Evolutionary conservation across 2,797 vertebrate genomes (phyloP).

Genomic region (Ceryle rudis): DNA sequence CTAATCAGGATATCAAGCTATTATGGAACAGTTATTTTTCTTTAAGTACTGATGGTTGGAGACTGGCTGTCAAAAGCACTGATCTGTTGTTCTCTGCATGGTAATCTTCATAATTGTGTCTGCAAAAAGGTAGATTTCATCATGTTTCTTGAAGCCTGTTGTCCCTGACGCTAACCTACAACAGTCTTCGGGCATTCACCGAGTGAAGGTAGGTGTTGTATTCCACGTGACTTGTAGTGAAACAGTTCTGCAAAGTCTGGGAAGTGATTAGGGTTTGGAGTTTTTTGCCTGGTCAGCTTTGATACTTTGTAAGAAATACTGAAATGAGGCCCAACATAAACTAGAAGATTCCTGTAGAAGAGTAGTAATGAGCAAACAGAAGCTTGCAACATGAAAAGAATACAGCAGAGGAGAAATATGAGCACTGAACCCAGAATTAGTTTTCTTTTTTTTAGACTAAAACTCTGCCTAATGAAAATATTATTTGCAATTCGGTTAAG

Average conservation of each 20-base stretch:
- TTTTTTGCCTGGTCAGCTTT: neutral
- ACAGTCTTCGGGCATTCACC: neutral
- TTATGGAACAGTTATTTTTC: neutral
- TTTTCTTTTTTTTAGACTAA: neutral
- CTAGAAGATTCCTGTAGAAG: neutral
- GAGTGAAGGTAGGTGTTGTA: neutral
- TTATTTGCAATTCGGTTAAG: neutral
- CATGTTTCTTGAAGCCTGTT: neutral
- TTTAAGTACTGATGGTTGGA: neutral
- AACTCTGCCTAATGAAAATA: neutral
- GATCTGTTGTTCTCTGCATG: neutral
- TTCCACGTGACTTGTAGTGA: neutral
- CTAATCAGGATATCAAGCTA: no score
- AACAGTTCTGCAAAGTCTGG: neutral
- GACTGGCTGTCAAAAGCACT: neutral
- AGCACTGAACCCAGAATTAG: neutral
- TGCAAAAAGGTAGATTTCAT: neutral
- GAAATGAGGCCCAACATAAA: neutral
- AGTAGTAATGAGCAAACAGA: neutral
- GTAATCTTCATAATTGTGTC: neutral
- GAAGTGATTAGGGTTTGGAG: rapidly evolving
- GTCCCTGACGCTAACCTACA: rapidly evolving
- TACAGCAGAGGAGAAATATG: neutral
- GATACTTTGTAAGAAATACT: neutral
- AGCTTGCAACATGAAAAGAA: neutral